Evolutionary conservation across 2,888 invertebrate genomes (phyloP), one percentile per base, ranked within the genome.

Genomic region (Merodon equestris): DNA sequence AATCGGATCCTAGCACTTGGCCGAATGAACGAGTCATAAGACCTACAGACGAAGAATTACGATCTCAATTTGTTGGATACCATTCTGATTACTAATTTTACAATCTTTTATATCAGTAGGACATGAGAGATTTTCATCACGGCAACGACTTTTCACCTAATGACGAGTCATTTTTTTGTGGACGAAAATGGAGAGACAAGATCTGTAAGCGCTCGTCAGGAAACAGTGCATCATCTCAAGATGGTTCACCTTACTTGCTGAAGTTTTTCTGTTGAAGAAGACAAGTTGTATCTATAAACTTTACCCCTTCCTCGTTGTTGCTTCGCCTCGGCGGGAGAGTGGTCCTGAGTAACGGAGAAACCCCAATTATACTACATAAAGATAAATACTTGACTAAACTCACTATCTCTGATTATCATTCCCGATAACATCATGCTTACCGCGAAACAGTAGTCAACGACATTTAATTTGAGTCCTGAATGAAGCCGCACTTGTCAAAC

Each of bases 381-480:
- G 36, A 36, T 7, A 5, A 36, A 9, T 10, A 36, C 10, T 9
- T 36, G 10, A 36, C 36, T 10, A 36, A 36, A 9, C 10, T 36
- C 7, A 36, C 10, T 36, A 5, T 36, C 10, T 10, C 10, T 10
- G 7, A 36, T 10, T 36, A 9, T 36, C 36, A 36, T 36, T 10
- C 7, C 10, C 36, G 38, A 40, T 60, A 40, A 2, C 18, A 54
- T 12, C 54, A 54, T 9, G 40, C n/a, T 2, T 40, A 54, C 9
- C 54, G 19, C 9, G 18, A 40, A 18, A 18, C n/a, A 0, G 54
- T 54, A 3, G 18, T 54, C 13, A 54, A 54, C 18, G 54, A 54
- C 18, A 40, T 54, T n/a, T n/a, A n/a, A n/a, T n/a, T n/a, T n/a
- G n/a, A n/a, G n/a, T n/a, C n/a, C n/a, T n/a, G n/a, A n/a, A n/a